These are phyloP conservation scores for Apostichopus japonicus DNA, from an alignment of 35 echinoderm and acorn worm species.

Conservation along the genomic window DNA sequence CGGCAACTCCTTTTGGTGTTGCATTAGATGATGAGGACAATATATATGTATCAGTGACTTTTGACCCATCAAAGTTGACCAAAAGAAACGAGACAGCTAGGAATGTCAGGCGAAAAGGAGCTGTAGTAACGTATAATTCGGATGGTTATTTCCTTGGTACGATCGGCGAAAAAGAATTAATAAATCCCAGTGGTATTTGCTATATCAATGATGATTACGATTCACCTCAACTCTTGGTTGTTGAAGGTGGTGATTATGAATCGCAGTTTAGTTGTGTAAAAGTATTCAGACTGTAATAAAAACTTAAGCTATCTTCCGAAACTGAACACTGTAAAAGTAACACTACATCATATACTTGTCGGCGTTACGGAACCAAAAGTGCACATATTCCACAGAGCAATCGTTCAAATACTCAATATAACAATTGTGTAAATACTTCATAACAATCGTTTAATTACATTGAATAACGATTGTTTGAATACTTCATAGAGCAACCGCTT, in stretches of 20 bases:
- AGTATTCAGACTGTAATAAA: neutral
- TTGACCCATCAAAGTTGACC: neutral
- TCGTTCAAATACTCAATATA: too few relatives aligned
- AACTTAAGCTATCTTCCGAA: too few relatives aligned
- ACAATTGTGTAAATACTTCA: too few relatives aligned
- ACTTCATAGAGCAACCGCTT: too few relatives aligned
- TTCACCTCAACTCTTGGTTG: neutral
- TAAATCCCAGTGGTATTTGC: slow-evolving; percentile 23
- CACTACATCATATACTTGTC: too few relatives aligned
- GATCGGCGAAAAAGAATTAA: slow-evolving; percentile 16
- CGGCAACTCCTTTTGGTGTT: slow-evolving; percentile 19
- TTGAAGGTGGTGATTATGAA: neutral
- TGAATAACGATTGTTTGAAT: too few relatives aligned
- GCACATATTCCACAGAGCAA: too few relatives aligned
- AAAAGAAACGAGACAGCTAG: too few relatives aligned
- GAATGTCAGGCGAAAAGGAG: neutral
- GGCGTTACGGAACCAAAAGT: too few relatives aligned
- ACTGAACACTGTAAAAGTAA: too few relatives aligned
- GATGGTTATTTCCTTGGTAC: slow-evolving; percentile 38
- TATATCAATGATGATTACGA: neutral
- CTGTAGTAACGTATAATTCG: neutral
- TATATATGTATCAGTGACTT: slow-evolving; percentile 23
- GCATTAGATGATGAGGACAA: slow-evolving; percentile 5
- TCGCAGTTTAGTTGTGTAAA: neutral
- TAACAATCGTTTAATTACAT: too few relatives aligned